Percentiles rank a stretch among this genome's conserved stretches.
These are phyloP conservation scores for Colistium nudipinnis DNA, from an alignment of 2,113 vertebrate genomes.

Conservation along the genomic window DNA sequence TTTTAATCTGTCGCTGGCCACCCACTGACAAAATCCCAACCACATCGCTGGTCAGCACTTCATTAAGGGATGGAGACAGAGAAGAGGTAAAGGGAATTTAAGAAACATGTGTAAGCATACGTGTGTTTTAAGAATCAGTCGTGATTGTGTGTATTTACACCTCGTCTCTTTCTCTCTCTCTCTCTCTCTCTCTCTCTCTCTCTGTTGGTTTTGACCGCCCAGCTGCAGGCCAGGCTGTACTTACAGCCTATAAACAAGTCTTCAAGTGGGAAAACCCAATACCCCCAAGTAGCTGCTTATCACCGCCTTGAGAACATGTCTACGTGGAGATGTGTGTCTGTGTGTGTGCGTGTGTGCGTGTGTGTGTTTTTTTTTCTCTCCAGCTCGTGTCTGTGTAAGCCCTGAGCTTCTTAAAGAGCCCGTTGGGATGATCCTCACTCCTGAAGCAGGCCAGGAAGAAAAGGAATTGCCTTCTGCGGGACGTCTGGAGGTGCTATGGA, in stretches of 20 bases:
- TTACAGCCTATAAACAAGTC: conserved; percentile 63
- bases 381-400: conserved; percentile 41
- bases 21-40: conserved; percentile 57
- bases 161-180: conserved; percentile 20
- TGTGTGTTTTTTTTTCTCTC: conserved; percentile 16
- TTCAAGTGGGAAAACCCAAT: conserved; percentile 60
- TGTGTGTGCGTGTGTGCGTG: conserved; percentile 5
- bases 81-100: conserved; percentile 35
- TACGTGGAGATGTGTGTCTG: conserved; percentile 1
- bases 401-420: conserved; percentile 60
- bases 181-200: conserved; percentile 26
- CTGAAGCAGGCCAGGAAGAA: too few relatives aligned
- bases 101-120: neutral
- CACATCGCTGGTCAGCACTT: conserved; percentile 53
- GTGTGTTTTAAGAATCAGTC: conserved; percentile 3
- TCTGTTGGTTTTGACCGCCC: conserved; percentile 22
- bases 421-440: conserved; percentile 42
- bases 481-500: too few relatives aligned
- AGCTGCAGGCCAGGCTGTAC: conserved; percentile 36
- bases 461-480: too few relatives aligned
- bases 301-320: conserved; percentile 42
- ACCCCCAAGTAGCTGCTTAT: conserved; percentile 69
- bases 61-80: conserved; percentile 58
- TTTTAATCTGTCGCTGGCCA: conserved; percentile 78
- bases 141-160: conserved; percentile 30